Evolutionary conservation across 2,113 vertebrate genomes (phyloP).

Genomic region (Melozone crissalis): DNA sequence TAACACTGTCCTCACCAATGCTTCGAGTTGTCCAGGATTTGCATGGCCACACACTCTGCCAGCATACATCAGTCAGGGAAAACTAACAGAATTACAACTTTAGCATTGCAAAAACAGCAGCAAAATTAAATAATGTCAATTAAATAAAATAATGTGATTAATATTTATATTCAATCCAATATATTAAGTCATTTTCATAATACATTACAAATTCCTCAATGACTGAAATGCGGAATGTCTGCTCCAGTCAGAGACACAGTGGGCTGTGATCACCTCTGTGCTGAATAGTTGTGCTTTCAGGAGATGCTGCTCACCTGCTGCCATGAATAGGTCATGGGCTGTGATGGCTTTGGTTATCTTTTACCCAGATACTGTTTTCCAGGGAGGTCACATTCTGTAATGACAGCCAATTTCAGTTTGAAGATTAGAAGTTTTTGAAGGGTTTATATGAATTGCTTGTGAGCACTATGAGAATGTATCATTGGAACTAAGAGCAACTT

Average conservation of each 20-base stretch:
- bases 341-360: not conserved
- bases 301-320: not conserved
- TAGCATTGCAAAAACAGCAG: not conserved
- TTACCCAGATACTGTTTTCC: not conserved
- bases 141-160: not conserved
- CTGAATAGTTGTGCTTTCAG: not conserved
- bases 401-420: not conserved
- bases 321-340: not conserved
- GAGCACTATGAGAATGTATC: not conserved
- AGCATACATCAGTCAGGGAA: not conserved
- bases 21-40: not conserved
- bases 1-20: not conserved
- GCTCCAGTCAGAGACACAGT: not conserved
- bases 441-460: not conserved
- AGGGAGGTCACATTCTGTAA: not conserved
- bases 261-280: not conserved
- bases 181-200: not conserved
- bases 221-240: not conserved
- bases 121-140: not conserved
- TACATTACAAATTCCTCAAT: not conserved
- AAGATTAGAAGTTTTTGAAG: constrained; percentile 11
- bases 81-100: not conserved
- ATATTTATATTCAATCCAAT: not conserved
- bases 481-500: not conserved
- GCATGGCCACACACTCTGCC: not conserved